These are phyloP conservation scores for Armadillidium nasatum DNA, from an alignment of 1,140 invertebrate species.

Conservation along the genomic window DNA sequence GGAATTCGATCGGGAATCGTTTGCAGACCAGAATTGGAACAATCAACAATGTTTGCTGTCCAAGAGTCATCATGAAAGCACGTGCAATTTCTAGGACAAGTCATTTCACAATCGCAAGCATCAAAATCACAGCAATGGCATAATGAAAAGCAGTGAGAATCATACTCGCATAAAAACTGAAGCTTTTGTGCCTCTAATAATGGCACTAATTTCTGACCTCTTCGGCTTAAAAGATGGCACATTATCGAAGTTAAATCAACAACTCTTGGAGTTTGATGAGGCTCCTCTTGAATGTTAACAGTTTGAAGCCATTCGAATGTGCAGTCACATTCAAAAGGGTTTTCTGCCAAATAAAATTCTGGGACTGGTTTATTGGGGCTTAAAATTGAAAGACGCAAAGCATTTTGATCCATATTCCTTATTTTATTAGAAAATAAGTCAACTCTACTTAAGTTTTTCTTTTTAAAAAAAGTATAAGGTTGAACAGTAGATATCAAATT, in stretches of 20 bases:
- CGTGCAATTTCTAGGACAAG: slow-evolving; percentile 81
- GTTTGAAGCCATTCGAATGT: slow-evolving; percentile 78
- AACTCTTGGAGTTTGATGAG: slow-evolving; percentile 73
- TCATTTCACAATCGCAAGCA: slow-evolving; percentile 91
- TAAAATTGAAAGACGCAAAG: slow-evolving; percentile 63
- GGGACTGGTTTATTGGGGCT: slow-evolving; percentile 70
- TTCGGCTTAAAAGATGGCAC: slow-evolving; percentile 51
- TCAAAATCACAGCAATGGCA: slow-evolving; percentile 93
- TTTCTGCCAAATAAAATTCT: slow-evolving; percentile 84
- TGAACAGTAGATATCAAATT: slow-evolving; percentile 74
- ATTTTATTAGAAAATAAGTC: slow-evolving; percentile 84
- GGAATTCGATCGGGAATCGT: slow-evolving; percentile 76
- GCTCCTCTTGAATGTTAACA: slow-evolving; percentile 66
- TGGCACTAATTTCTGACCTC: slow-evolving; percentile 46
- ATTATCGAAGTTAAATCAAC: slow-evolving; percentile 72
- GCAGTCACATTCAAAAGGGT: slow-evolving; percentile 86
- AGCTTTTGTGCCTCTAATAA: no score
- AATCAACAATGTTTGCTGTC: slow-evolving; percentile 87
- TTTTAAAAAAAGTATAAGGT: slow-evolving; percentile 79
- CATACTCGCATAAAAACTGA: slow-evolving; percentile 79
- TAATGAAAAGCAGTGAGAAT: slow-evolving; percentile 79
- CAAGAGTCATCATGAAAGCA: slow-evolving; percentile 89
- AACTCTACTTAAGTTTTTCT: slow-evolving; percentile 73
- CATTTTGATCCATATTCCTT: slow-evolving; percentile 71
- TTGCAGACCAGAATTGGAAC: slow-evolving; percentile 67